Percentiles rank a stretch among this genome's conserved stretches.
Conservation (phyloP, 1,140 invertebrate species). For the Drosophila repleta region DNA sequence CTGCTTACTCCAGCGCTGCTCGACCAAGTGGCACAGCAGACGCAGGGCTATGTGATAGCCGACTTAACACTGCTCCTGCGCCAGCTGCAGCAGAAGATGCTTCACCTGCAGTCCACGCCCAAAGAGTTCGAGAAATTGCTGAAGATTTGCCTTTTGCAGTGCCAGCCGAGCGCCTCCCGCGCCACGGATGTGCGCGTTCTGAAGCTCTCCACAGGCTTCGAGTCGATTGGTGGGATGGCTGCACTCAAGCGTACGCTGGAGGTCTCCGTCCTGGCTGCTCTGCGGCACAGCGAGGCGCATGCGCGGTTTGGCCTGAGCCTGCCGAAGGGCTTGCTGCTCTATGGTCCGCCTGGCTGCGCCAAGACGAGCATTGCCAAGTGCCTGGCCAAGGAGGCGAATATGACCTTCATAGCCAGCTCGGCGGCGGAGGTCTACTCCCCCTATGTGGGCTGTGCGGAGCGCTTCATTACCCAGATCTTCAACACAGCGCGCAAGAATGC, state of each 20-base stretch:
- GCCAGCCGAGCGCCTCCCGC: conserved; percentile 85
- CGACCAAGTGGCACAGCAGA: conserved; percentile 61
- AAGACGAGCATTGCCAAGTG: conserved; percentile 90
- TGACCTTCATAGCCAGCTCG: conserved; percentile 87
- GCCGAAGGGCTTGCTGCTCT: conserved; percentile 87
- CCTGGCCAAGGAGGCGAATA: conserved; percentile 86
- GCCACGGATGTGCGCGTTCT: conserved; percentile 85
- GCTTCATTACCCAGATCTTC: conserved; percentile 87
- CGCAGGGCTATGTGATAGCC: conserved; percentile 69
- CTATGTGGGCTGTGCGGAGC: conserved; percentile 88
- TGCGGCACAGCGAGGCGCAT: conserved; percentile 87
- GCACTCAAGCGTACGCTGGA: conserved; percentile 87
- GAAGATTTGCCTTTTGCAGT: conserved; percentile 18
- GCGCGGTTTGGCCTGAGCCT: conserved; percentile 86
- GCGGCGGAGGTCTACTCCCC: conserved; percentile 89
- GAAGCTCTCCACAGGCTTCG: conserved; percentile 84
- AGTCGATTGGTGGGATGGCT: conserved; percentile 88
- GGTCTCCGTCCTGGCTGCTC: conserved; percentile 87
- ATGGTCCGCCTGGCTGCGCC: conserved; percentile 91
- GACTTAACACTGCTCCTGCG: conserved; percentile 64
- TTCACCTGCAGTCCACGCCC: not conserved
- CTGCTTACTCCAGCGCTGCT: conserved; percentile 22
- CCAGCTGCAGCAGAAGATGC: conserved; percentile 46
- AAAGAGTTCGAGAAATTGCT: conserved; percentile 42
- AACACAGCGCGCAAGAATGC: conserved; percentile 87